phyloP scores from a whole-genome alignment of 2,888 invertebrate genomes.

The Standfussiana lucernea region DNA sequence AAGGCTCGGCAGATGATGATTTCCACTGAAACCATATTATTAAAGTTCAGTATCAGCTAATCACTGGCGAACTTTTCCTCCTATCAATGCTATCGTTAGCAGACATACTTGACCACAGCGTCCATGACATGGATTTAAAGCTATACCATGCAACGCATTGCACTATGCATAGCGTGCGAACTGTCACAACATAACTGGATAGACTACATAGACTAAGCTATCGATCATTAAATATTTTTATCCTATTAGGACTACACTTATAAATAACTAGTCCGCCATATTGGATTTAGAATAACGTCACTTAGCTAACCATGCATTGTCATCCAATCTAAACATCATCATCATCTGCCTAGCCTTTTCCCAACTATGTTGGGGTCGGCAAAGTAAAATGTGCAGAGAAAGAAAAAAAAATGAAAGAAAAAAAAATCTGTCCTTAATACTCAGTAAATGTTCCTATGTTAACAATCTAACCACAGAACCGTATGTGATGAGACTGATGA shows the following conservation, averaged over 20 bases:
- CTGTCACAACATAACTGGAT: conserved; percentile 10
- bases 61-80: conserved; percentile 34
- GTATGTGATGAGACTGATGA: background rate
- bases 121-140: conserved; percentile 56
- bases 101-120: conserved; percentile 6
- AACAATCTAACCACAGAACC: background rate
- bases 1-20: too few relatives aligned
- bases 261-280: too few relatives aligned
- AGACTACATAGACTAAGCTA: conserved; percentile 5
- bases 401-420: too few relatives aligned
- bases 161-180: background rate
- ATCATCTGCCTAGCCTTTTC: too few relatives aligned
- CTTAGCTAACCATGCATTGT: too few relatives aligned
- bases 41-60: background rate
- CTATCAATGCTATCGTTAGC: conserved; percentile 32
- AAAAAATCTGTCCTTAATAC: too few relatives aligned
- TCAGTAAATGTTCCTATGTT: background rate
- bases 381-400: too few relatives aligned
- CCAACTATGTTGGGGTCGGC: too few relatives aligned
- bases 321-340: too few relatives aligned
- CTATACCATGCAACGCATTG: conserved; percentile 18
- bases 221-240: conserved; percentile 10
- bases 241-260: background rate
- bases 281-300: too few relatives aligned
- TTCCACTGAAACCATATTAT: background rate